A percentile compares a stretch with the other conserved stretches of the same genome.
Conservation (phyloP, 2,113 vertebrate genomes). For the Indicator maculatus region DNA sequence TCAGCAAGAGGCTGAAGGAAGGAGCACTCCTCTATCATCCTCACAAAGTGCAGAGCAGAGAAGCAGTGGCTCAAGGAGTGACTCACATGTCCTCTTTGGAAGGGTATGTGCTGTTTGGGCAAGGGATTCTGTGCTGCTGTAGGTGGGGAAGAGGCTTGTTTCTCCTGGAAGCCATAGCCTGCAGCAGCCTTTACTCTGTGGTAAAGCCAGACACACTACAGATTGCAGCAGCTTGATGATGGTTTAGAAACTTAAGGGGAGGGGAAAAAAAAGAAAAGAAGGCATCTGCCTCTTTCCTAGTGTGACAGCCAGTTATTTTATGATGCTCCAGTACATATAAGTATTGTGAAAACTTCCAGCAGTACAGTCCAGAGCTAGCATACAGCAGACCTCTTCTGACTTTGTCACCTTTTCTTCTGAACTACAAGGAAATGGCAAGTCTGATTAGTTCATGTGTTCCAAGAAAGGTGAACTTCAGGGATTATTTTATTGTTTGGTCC, state of each 20-base stretch:
- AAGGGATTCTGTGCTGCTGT: not conserved
- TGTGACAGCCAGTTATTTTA: not conserved
- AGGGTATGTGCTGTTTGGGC: not conserved
- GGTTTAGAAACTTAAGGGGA: not conserved
- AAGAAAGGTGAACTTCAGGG: not conserved
- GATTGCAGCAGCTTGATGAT: not conserved
- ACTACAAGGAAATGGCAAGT: not conserved
- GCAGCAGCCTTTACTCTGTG: not conserved
- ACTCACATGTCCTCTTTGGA: fast-evolving
- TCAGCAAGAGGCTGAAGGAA: not conserved
- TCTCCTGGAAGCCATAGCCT: not conserved
- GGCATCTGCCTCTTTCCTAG: not conserved
- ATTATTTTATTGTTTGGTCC: constrained; percentile 43
- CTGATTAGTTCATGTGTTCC: not conserved
- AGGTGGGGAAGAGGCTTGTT: fast-evolving
- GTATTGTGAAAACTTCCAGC: not conserved
- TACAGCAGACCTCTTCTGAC: not conserved
- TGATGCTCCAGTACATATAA: not conserved
- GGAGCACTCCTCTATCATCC: fast-evolving
- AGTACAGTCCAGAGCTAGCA: not conserved
- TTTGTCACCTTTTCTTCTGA: not conserved
- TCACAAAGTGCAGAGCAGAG: not conserved
- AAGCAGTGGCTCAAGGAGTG: not conserved
- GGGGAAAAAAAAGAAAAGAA: too few relatives aligned
- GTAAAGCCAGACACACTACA: not conserved